These are phyloP conservation scores for Peromyscus maniculatus DNA, from an alignment of 2,113 vertebrate species.

Conservation along the genomic window DNA sequence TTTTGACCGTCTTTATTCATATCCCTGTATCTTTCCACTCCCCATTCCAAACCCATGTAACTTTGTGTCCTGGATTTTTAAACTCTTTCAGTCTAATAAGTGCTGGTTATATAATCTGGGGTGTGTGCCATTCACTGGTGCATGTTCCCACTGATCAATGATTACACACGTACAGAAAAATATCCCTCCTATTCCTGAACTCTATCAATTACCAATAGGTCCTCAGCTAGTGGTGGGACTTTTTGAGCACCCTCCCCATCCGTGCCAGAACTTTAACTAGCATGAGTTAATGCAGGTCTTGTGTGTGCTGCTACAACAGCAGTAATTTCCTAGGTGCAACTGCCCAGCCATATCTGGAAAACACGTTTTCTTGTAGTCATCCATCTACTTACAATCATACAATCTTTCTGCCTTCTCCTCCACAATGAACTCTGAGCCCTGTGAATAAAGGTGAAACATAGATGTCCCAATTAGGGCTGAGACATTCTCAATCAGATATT, in stretches of 20 bases:
- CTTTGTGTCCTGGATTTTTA: no score
- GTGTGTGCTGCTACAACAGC: background rate
- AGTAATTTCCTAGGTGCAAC: background rate
- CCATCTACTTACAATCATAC: background rate
- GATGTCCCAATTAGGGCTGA: background rate
- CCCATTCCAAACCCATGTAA: background rate
- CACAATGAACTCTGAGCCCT: background rate
- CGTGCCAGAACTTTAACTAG: background rate
- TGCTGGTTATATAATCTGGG: background rate
- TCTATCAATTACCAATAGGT: background rate
- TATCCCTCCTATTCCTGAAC: background rate
- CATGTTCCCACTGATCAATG: no score
- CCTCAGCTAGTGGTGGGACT: background rate
- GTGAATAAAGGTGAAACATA: background rate
- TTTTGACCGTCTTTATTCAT: no score
- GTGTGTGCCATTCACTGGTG: background rate
- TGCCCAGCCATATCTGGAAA: no score
- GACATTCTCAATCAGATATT: no score
- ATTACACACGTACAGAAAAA: background rate
- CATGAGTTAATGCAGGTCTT: background rate
- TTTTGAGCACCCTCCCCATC: background rate
- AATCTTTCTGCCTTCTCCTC: background rate
- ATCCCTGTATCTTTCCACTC: background rate
- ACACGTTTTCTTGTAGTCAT: no score
- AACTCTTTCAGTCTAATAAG: background rate